These are phyloP conservation scores for Trissolcus basalis DNA, from an alignment of 1,140 invertebrate species.

Conservation along the genomic window DNA sequence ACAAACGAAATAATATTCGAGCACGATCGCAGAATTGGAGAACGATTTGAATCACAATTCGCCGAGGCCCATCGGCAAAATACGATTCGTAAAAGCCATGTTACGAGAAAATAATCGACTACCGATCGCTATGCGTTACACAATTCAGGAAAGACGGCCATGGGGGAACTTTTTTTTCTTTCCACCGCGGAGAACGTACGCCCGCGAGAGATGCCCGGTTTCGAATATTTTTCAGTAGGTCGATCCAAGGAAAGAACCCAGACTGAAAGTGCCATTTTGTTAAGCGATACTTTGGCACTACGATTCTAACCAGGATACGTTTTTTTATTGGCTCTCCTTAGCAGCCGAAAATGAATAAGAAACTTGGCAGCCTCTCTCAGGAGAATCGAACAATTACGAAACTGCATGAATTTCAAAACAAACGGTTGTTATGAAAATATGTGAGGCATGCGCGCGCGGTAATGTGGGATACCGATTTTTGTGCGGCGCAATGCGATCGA, in stretches of 20 bases:
- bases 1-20: constrained; percentile 33
- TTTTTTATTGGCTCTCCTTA: too few species aligned
- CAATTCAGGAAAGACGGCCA: constrained; percentile 55
- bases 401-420: too few species aligned
- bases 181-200: constrained; percentile 19
- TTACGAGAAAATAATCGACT: constrained; percentile 53
- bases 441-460: constrained; percentile 16
- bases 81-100: constrained; percentile 48
- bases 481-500: constrained; percentile 22
- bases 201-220: constrained; percentile 28
- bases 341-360: too few species aligned
- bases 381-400: background rate
- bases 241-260: too few species aligned
- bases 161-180: constrained; percentile 26
- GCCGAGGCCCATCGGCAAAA: constrained; percentile 53
- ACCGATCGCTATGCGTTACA: constrained; percentile 46
- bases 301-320: too few species aligned
- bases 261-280: too few species aligned
- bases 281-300: constrained; percentile 2
- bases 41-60: constrained; percentile 58
- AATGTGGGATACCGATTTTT: constrained; percentile 27
- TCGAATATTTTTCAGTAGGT: too few species aligned
- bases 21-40: constrained; percentile 35
- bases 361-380: too few species aligned
- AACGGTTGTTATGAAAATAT: constrained; percentile 9